Conservation (phyloP, 1,140 invertebrate genomes). For the Apis mellifera region DNA sequence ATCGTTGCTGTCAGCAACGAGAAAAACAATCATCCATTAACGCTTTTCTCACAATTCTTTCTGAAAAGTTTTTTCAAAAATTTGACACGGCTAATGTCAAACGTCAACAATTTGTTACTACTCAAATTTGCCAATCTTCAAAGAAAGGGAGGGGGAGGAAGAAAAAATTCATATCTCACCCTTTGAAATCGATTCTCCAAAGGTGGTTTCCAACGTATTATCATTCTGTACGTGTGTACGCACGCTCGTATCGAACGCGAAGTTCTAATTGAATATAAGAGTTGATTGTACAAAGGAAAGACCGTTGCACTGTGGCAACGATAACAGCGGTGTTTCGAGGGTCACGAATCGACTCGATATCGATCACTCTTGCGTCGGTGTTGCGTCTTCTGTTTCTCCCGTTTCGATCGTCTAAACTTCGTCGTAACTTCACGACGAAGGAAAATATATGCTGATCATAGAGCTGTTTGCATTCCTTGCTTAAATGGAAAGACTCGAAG, state of each 20-base stretch:
- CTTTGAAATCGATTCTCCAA: too few relatives aligned
- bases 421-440: background rate
- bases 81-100: too few relatives aligned
- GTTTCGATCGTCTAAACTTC: background rate
- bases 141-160: too few relatives aligned
- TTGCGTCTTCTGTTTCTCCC: constrained; percentile 1
- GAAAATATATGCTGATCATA: background rate
- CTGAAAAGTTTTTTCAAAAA: too few relatives aligned
- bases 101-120: too few relatives aligned
- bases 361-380: constrained; percentile 21
- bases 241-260: constrained; percentile 16
- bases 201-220: background rate
- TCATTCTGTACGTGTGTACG: too few relatives aligned
- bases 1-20: too few relatives aligned
- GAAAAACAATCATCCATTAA: too few relatives aligned
- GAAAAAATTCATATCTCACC: too few relatives aligned
- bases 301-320: constrained; percentile 31
- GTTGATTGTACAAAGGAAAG: constrained; percentile 46
- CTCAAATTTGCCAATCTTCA: too few relatives aligned
- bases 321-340: constrained; percentile 40
- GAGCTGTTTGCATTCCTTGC: background rate
- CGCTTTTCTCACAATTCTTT: too few relatives aligned
- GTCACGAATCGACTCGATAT: constrained; percentile 43
- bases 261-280: constrained; percentile 42
- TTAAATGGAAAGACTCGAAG: too few relatives aligned